These are phyloP conservation scores for Lampropteryx suffumata DNA, from an alignment of 2,888 invertebrate species.

Conservation along the genomic window DNA sequence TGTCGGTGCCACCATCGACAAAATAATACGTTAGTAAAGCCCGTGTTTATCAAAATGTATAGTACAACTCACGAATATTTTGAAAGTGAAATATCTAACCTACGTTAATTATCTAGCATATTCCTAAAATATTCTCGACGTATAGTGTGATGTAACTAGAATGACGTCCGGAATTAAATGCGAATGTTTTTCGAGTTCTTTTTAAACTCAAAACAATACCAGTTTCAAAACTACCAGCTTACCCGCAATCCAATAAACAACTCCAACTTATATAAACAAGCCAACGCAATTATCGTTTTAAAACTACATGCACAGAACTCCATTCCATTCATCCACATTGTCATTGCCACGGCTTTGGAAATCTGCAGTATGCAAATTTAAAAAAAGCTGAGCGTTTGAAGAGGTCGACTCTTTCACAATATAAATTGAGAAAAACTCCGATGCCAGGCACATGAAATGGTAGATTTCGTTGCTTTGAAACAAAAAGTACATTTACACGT, in stretches of 20 bases:
- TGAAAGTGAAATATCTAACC: too few species aligned
- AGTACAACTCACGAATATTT: too few species aligned
- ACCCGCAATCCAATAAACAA: constrained; percentile 19
- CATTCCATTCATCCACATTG: constrained; percentile 30
- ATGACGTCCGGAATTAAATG: too few species aligned
- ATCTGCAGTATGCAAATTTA: constrained; percentile 31
- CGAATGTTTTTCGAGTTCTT: too few species aligned
- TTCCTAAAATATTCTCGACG: too few species aligned
- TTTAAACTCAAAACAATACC: neutral
- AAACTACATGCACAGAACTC: constrained; percentile 26
- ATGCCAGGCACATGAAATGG: constrained; percentile 7
- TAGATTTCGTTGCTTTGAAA: constrained; percentile 8
- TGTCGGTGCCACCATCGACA: too few species aligned
- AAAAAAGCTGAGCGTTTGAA: constrained; percentile 30
- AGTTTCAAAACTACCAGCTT: constrained; percentile 7
- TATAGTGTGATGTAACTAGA: too few species aligned
- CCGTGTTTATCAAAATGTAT: too few species aligned
- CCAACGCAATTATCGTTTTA: constrained; percentile 32
- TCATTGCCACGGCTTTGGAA: constrained; percentile 33
- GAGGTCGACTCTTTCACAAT: constrained; percentile 39
- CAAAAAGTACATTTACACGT: neutral
- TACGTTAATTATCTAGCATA: too few species aligned
- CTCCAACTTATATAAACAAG: constrained; percentile 22
- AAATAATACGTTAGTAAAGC: too few species aligned
- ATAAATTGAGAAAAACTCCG: constrained; percentile 39